These are phyloP conservation scores for Margarornis squamiger DNA, from an alignment of 2,797 vertebrate genomes.

Conservation along the genomic window DNA sequence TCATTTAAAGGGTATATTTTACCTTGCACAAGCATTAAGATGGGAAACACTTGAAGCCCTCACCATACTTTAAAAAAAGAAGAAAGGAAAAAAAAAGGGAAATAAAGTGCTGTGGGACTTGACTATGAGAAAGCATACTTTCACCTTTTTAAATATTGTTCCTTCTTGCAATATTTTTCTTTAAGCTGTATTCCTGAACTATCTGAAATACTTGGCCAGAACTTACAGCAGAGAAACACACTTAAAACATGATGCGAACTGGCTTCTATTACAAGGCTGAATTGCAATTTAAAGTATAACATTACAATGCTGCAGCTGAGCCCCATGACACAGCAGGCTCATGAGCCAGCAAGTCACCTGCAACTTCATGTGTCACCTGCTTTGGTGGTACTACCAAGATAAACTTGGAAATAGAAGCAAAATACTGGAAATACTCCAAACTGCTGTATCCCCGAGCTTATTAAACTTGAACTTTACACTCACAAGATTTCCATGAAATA, in stretches of 20 bases:
- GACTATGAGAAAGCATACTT: not conserved
- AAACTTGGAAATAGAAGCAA: not conserved
- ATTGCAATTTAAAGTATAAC: not conserved
- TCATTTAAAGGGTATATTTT: not conserved
- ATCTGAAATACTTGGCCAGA: not conserved
- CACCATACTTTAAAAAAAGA: not conserved
- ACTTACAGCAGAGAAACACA: not conserved
- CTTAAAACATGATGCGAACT: not conserved
- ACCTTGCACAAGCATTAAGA: not conserved
- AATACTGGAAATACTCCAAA: not conserved
- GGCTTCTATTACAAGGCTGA: not conserved
- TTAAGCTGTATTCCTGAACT: not conserved
- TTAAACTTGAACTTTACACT: not conserved
- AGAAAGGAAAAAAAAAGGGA: not conserved
- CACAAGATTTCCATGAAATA: not conserved
- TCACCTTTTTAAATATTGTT: not conserved
- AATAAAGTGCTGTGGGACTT: not conserved
- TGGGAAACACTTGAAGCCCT: not conserved
- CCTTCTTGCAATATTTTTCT: not conserved
- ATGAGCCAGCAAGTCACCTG: not conserved
- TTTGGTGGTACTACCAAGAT: not conserved
- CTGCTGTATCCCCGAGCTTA: not conserved
- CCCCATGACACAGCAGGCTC: not conserved
- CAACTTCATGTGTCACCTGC: not conserved
- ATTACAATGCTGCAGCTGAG: not conserved